Conservation (phyloP, 2,797 vertebrate species). For the Tolypeutes matacus region DNA sequence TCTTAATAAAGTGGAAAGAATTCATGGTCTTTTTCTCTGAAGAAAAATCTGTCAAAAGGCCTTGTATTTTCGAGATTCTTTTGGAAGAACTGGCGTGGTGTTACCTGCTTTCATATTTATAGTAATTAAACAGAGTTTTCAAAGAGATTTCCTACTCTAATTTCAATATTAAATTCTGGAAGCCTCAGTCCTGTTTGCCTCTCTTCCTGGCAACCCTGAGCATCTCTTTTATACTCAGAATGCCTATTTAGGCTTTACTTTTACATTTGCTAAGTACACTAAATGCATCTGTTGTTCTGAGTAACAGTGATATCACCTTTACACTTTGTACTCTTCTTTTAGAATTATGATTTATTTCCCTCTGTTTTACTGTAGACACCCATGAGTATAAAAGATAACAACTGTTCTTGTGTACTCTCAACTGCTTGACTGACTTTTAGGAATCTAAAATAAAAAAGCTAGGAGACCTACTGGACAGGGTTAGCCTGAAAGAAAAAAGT, state of each 20-base stretch:
- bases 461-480: background rate
- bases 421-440: background rate
- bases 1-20: conserved; percentile 47
- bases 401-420: background rate
- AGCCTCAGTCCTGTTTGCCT: background rate
- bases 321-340: background rate
- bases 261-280: background rate
- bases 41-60: background rate
- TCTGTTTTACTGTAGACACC: background rate
- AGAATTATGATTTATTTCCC: conserved; percentile 41
- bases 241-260: background rate
- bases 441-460: conserved; percentile 3
- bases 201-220: background rate
- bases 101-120: background rate
- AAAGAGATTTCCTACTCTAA: background rate
- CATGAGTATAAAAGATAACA: conserved; percentile 11
- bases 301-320: background rate
- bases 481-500: conserved; percentile 4
- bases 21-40: conserved; percentile 36
- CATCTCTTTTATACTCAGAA: background rate
- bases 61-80: background rate
- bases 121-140: conserved; percentile 12
- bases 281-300: background rate
- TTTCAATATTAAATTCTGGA: conserved; percentile 58
- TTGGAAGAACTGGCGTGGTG: background rate